Base-by-base conservation (phyloP, 1,140 invertebrate species). In the Aphelinus certus region DNA sequence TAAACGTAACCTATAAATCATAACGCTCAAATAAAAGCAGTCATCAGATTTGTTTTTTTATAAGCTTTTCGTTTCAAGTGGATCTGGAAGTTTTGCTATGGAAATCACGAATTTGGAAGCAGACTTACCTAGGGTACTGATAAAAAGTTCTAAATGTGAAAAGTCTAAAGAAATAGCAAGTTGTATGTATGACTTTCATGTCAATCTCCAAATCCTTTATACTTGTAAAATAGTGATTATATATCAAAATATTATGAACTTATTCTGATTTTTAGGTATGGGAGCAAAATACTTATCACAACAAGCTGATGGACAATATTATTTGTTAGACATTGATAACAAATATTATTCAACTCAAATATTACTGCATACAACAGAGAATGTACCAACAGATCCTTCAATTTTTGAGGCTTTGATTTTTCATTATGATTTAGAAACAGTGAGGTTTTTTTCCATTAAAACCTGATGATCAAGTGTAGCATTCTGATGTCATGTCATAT, bases 291-390 rank as follows among this genome's bases (percentile, higher is more conserved):
- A 51, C 57, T 76, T 78, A 10, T 79, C 77, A 53, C 86, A 77
- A 71, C 65, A 87, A 70, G 85, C 89, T 56, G 82, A 87, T 53
- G 81, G 90, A 51, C 76, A 83, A 45, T 85, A 87, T 65, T 91
- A 90, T 83, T 80, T 87, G 7, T 92, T 92, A 91, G 82, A 89
- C 69, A 90, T 93, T 72, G 88, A 91, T 57, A 93, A 91, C 48
- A 93, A 93, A 82, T 93, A 93, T 87, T 93, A 93, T 75, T 89
- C 88, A 68, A 87, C 91, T 46, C 87, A 90, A 81, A 85, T 92
- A 55, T 78, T 89, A 49, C 73, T 93, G 4, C 91, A 90, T 79
- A 74, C 83, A 0, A 84, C 89, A n/a, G 80, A 88, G 76, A 82
- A 84, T 48, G 86, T 89, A 78, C 83, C 86, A 1, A 81, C 88